phyloP scores from a whole-genome alignment of 1,140 invertebrate species.

The Drosophila burlai region DNA sequence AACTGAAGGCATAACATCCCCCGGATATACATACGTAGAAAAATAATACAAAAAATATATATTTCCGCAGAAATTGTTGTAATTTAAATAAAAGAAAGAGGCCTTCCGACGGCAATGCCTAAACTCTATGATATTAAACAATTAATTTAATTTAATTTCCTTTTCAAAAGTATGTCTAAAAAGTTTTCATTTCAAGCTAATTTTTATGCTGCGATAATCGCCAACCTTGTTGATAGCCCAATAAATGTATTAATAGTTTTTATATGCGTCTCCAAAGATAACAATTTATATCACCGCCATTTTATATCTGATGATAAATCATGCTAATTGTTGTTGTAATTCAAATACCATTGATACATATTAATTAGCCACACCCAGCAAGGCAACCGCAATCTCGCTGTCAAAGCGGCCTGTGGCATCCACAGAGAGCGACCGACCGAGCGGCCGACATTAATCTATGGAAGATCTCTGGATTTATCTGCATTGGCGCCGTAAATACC shows the following conservation, averaged over 20 bases:
- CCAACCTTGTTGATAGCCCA: conserved; percentile 59
- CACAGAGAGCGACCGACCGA: conserved; percentile 26
- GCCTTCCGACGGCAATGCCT: not conserved
- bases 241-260: conserved; percentile 63
- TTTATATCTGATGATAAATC: conserved; percentile 69
- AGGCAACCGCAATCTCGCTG: conserved; percentile 38
- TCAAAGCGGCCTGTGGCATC: conserved; percentile 49
- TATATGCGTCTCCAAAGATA: conserved; percentile 26
- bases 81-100: not conserved
- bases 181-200: not conserved
- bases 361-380: conserved; percentile 74
- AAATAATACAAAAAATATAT: too few species aligned
- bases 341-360: conserved; percentile 80
- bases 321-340: conserved; percentile 79
- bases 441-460: conserved; percentile 61
- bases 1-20: not conserved
- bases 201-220: conserved; percentile 29
- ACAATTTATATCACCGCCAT: conserved; percentile 63
- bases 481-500: conserved; percentile 77
- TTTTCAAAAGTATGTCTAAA: not conserved
- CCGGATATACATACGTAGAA: not conserved
- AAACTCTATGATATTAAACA: not conserved
- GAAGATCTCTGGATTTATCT: conserved; percentile 70
- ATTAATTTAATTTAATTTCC: too few species aligned
- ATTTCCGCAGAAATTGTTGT: not conserved